Percentiles rank a stretch among this genome's conserved stretches.
Conservation (phyloP, 2,888 invertebrate genomes). For the Amphipyra berbera region DNA sequence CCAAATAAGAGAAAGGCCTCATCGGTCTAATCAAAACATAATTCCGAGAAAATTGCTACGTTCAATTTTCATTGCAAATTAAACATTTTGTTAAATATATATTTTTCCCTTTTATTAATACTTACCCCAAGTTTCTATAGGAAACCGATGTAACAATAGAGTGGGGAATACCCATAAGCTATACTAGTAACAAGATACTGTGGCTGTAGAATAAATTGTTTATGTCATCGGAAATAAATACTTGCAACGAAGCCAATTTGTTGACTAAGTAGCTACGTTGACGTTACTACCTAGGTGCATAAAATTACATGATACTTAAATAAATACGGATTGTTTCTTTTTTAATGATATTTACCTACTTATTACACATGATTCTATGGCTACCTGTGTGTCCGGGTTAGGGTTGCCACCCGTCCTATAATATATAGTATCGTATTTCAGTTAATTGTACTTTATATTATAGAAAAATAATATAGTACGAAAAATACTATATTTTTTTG, state of each 20-base stretch:
- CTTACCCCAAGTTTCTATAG: background rate
- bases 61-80: no score
- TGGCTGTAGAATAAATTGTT: conserved; percentile 10
- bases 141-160: background rate
- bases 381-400: no score
- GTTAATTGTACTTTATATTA: no score
- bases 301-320: conserved; percentile 9
- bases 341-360: no score
- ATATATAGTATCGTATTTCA: no score
- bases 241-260: conserved; percentile 23
- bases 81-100: no score
- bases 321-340: background rate
- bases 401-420: no score
- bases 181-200: background rate
- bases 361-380: no score
- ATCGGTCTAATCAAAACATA: no score
- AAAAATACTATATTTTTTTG: no score
- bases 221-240: conserved; percentile 41
- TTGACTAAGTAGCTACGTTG: conserved; percentile 1
- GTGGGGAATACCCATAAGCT: background rate
- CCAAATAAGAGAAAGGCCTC: background rate
- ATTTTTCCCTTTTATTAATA: no score
- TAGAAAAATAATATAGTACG: no score
- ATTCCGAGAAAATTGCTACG: background rate
- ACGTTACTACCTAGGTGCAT: background rate